Conservation (phyloP, 2,888 invertebrate species). For the Labia minor region DNA sequence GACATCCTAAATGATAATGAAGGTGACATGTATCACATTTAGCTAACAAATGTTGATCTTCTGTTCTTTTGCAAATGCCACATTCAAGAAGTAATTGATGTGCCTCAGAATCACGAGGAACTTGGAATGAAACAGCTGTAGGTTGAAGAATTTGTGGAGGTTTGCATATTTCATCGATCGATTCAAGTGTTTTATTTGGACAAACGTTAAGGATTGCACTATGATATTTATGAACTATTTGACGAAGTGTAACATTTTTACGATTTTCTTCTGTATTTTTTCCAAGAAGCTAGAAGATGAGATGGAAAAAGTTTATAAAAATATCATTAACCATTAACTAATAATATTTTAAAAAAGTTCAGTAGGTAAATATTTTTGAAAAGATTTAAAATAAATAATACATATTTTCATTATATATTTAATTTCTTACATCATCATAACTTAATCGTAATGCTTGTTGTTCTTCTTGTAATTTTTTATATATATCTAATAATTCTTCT, state of each 20-base stretch:
- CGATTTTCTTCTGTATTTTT: constrained; percentile 53
- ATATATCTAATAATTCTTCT: constrained; percentile 61
- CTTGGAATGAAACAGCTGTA: not conserved
- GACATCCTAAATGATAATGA: constrained; percentile 86
- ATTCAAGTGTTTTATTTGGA: constrained; percentile 48
- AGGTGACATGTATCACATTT: constrained; percentile 90
- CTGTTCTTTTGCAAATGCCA: constrained; percentile 72
- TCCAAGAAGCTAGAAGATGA: constrained; percentile 40
- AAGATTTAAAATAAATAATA: too few species aligned
- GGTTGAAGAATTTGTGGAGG: constrained; percentile 14
- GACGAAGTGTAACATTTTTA: constrained; percentile 47
- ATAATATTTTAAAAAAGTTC: too few species aligned
- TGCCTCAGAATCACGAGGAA: constrained; percentile 29
- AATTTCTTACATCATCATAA: constrained; percentile 57
- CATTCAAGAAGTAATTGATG: constrained; percentile 48
- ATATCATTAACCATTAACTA: too few species aligned
- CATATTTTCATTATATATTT: too few species aligned
- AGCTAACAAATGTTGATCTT: constrained; percentile 86
- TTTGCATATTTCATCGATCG: constrained; percentile 42
- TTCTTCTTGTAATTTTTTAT: constrained; percentile 61
- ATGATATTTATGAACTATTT: constrained; percentile 51
- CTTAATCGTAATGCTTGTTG: constrained; percentile 62
- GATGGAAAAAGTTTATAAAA: not conserved
- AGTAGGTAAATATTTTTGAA: too few species aligned
- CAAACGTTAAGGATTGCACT: constrained; percentile 48